Evolutionary conservation across 2,888 invertebrate species (phyloP).

Genomic region (Aleiodes leptofemur): DNA sequence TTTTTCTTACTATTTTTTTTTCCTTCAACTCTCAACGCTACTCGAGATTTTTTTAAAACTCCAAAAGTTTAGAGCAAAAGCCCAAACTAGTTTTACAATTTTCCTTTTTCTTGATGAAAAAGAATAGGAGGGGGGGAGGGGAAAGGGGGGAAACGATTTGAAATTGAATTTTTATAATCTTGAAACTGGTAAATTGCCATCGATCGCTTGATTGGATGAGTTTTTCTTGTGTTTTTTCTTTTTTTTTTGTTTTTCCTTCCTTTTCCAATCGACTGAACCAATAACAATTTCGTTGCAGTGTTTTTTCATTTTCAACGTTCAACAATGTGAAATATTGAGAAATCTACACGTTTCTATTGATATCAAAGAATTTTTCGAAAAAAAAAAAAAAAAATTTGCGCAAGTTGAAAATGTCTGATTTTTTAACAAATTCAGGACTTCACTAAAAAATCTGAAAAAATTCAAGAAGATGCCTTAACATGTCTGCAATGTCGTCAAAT

Average conservation of each 20-base stretch:
- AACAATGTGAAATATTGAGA: slow-evolving; percentile 3
- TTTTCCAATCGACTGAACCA: background rate
- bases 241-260: background rate
- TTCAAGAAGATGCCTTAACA: background rate
- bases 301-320: slow-evolving; percentile 13
- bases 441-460: background rate
- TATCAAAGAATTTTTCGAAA: background rate
- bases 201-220: slow-evolving; percentile 21
- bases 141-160: background rate
- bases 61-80: slow-evolving; percentile 1
- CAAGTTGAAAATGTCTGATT: no score
- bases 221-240: background rate
- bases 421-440: no score
- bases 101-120: slow-evolving; percentile 2
- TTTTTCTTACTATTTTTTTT: background rate
- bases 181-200: slow-evolving; percentile 1
- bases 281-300: background rate
- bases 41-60: slow-evolving; percentile 14
- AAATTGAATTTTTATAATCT: slow-evolving; percentile 28
- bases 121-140: background rate
- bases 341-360: slow-evolving; percentile 4
- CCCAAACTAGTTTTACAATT: slow-evolving; percentile 4
- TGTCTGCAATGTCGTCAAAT: background rate
- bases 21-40: background rate
- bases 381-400: no score